Evolutionary conservation across 2,888 invertebrate species (phyloP).

Genomic region (Polyommatus iphigenia): DNA sequence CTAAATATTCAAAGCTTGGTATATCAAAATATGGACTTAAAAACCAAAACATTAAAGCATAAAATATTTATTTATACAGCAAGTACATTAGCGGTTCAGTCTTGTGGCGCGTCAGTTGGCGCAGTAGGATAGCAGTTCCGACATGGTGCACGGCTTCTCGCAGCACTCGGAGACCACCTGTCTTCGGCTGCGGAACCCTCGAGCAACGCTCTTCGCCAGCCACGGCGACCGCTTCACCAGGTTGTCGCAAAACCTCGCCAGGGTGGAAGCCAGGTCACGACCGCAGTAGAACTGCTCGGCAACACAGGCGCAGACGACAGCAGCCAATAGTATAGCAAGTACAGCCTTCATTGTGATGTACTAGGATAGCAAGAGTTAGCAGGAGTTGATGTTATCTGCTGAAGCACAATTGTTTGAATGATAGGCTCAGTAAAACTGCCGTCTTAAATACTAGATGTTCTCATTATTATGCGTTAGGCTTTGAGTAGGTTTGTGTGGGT

Average conservation of each 20-base stretch:
- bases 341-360: neutral
- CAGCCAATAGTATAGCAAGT: neutral
- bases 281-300: slow-evolving; percentile 41
- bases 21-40: neutral
- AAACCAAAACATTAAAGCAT: neutral
- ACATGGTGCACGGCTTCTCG: slow-evolving; percentile 47
- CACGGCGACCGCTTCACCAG: slow-evolving; percentile 41
- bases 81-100: slow-evolving; percentile 15
- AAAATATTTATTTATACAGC: neutral
- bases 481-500: neutral
- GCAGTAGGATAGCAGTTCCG: slow-evolving; percentile 49
- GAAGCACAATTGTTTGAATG: neutral
- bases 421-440: neutral
- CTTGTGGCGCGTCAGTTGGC: slow-evolving; percentile 29
- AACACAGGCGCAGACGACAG: neutral
- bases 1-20: neutral
- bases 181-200: slow-evolving; percentile 42
- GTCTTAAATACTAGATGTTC: slow-evolving; percentile 9
- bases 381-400: neutral
- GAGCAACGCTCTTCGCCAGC: slow-evolving; percentile 33
- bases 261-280: slow-evolving; percentile 37
- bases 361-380: neutral
- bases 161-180: slow-evolving; percentile 51
- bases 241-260: slow-evolving; percentile 38
- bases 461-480: neutral